Conservation (phyloP, 2,797 vertebrate species). For the Stomatorhinus walkeri region DNA sequence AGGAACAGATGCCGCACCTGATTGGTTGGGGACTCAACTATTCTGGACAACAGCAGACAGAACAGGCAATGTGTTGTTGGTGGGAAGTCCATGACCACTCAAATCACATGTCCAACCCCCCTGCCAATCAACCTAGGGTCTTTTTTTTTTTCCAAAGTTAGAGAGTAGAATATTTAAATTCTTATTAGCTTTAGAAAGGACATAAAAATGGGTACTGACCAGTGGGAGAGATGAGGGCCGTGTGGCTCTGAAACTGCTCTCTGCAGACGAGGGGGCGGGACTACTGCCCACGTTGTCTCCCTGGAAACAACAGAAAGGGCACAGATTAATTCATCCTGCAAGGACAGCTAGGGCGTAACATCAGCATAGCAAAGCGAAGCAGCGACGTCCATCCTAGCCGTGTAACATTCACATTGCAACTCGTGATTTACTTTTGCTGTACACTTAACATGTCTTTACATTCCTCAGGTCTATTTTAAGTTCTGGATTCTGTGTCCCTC, state of each 20-base stretch:
- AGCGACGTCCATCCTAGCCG: not conserved
- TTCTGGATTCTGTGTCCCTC: not conserved
- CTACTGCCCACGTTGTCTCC: constrained; percentile 66
- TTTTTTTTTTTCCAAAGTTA: not conserved
- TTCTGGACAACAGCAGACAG: not conserved
- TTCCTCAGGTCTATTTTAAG: not conserved
- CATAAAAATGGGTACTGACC: constrained; percentile 51
- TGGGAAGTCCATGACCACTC: not conserved
- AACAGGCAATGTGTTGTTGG: not conserved
- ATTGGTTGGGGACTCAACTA: not conserved
- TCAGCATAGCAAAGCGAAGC: not conserved
- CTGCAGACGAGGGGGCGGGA: constrained; percentile 65
- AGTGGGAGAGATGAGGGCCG: constrained; percentile 70
- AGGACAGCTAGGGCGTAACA: not conserved
- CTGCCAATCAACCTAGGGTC: not conserved
- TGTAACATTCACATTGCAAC: not conserved
- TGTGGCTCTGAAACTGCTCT: constrained; percentile 68
- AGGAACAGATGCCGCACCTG: not conserved
- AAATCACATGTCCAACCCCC: not conserved
- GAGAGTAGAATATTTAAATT: not conserved
- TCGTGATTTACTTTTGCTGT: not conserved
- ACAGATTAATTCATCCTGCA: not conserved
- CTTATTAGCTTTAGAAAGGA: not conserved
- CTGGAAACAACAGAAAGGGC: constrained; percentile 45
- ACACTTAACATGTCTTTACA: not conserved